These are phyloP conservation scores for Pyrocephalus nanus DNA, from an alignment of 2,797 vertebrate genomes.

Conservation along the genomic window DNA sequence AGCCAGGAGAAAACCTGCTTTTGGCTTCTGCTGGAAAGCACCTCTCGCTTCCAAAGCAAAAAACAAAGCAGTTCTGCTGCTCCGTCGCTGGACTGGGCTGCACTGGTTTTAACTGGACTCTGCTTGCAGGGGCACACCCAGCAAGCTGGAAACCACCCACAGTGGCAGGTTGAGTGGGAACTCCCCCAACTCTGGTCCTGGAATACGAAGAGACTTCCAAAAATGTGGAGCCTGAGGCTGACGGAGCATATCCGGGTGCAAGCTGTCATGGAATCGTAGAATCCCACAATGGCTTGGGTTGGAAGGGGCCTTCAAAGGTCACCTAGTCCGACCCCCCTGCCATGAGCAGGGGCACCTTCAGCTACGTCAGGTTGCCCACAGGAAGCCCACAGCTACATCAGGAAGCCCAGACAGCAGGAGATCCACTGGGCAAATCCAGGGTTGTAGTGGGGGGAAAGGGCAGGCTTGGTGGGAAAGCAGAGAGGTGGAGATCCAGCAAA, in stretches of 20 bases:
- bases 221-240: neutral
- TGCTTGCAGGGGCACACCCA: neutral
- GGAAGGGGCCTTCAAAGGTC: neutral
- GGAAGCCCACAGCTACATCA: too few species aligned
- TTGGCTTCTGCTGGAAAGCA: neutral
- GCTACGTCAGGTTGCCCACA: neutral
- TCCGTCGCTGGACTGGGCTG: accelerated
- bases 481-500: neutral
- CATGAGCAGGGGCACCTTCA: neutral
- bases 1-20: neutral
- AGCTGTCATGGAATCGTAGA: neutral
- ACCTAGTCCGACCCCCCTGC: neutral
- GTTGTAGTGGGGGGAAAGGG: neutral
- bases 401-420: neutral
- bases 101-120: neutral
- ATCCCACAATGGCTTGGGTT: neutral
- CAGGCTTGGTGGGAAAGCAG: neutral
- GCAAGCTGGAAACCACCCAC: neutral
- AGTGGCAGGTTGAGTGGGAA: neutral
- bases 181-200: accelerated
- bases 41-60: neutral
- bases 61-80: accelerated
- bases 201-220: neutral
- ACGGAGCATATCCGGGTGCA: accelerated
- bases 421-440: neutral